Percentiles rank a stretch among this genome's conserved stretches.
Evolutionary conservation across 2,797 vertebrate species (phyloP).

Genomic region (Gallinago nigripennis): DNA sequence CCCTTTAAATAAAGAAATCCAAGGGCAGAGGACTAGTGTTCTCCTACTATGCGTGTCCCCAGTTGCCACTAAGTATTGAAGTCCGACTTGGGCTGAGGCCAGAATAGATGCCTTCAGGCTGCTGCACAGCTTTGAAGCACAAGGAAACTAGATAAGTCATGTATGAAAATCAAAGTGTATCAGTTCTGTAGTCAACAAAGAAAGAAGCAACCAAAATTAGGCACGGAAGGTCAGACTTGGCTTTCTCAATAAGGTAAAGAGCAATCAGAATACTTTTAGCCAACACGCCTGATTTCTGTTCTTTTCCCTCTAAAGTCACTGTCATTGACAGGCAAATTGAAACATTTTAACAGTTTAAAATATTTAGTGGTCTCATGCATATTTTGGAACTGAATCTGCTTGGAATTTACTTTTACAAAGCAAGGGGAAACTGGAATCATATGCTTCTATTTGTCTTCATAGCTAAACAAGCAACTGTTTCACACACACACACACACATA

Average conservation of each 20-base stretch:
- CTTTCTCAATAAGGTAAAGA: not conserved
- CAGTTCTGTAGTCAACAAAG: slow-evolving; percentile 8
- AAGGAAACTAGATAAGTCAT: slow-evolving; percentile 8
- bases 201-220: slow-evolving; percentile 14
- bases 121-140: slow-evolving; percentile 35
- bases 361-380: not conserved
- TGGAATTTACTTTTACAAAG: not conserved
- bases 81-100: slow-evolving; percentile 11
- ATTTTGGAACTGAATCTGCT: not conserved
- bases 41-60: not conserved
- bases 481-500: not conserved
- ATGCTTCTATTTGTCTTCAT: not conserved
- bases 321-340: not conserved
- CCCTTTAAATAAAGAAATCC: slow-evolving; percentile 23
- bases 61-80: slow-evolving; percentile 17
- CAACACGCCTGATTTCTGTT: not conserved
- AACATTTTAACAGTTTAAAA: not conserved
- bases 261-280: not conserved
- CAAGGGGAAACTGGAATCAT: not conserved
- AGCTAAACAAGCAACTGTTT: not conserved
- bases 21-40: not conserved
- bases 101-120: slow-evolving; percentile 39
- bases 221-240: not conserved
- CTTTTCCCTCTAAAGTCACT: not conserved
- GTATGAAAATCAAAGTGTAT: slow-evolving; percentile 57